phyloP scores from a whole-genome alignment of 2,113 vertebrate genomes.

The Dipodomys merriami region DNA sequence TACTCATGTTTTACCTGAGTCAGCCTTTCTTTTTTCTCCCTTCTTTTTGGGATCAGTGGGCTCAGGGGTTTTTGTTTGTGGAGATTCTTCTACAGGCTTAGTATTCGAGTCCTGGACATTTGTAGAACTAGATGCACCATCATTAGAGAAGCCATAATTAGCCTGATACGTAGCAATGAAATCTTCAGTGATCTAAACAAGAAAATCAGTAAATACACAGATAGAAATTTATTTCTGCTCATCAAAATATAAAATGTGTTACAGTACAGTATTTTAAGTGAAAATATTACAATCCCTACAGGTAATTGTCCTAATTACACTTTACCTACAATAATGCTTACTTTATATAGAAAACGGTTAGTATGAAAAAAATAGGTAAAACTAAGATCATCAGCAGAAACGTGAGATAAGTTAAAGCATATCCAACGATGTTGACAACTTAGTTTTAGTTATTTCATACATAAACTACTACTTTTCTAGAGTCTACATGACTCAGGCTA shows the following conservation, averaged over 20 bases:
- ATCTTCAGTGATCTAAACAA: constrained; percentile 94
- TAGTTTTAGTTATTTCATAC: constrained; percentile 27
- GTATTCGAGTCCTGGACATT: constrained; percentile 64
- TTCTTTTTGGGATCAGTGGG: constrained; percentile 89
- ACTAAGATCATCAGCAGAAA: background rate
- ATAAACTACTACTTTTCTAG: constrained; percentile 23
- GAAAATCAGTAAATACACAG: constrained; percentile 35
- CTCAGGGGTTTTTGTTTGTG: constrained; percentile 72
- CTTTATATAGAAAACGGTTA: constrained; percentile 1
- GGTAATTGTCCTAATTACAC: background rate
- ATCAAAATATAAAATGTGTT: background rate
- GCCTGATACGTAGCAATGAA: constrained; percentile 96
- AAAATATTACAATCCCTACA: background rate
- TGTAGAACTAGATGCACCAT: constrained; percentile 81
- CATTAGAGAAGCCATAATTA: constrained; percentile 93
- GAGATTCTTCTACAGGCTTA: constrained; percentile 63
- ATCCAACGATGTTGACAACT: constrained; percentile 27
- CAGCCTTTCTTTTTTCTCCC: constrained; percentile 93
- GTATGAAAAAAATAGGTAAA: background rate
- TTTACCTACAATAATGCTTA: constrained; percentile 14
- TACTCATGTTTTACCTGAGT: constrained; percentile 86
- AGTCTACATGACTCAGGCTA: constrained; percentile 35
- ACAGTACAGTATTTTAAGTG: background rate
- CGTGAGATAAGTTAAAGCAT: background rate
- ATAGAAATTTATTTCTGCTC: constrained; percentile 22